Evolutionary conservation across 1,140 invertebrate species (phyloP).

Genomic region (Drosophila pallidifrons): DNA sequence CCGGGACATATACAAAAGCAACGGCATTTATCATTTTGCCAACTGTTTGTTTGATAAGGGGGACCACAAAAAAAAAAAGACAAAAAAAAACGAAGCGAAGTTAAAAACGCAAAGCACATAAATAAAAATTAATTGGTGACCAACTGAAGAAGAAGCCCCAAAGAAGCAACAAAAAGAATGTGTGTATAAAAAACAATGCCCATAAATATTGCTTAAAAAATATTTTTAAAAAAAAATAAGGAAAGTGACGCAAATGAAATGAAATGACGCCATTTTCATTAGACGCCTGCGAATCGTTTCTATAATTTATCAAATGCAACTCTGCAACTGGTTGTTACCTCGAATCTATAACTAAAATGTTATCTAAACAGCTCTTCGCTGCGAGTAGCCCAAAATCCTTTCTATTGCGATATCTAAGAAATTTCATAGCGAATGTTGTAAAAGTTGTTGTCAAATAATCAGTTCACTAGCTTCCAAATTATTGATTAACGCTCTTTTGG

Average conservation of each 20-base stretch:
- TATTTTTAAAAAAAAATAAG: conserved; percentile 47
- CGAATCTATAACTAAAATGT: too few relatives aligned
- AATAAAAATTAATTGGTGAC: conserved; percentile 71
- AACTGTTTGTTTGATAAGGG: conserved; percentile 84
- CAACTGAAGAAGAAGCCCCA: conserved; percentile 36
- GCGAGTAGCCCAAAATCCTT: too few relatives aligned
- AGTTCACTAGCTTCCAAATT: too few relatives aligned
- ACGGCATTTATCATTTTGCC: conserved; percentile 81
- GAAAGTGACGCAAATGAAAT: conserved; percentile 48
- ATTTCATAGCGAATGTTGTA: too few relatives aligned
- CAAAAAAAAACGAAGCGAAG: conserved; percentile 36
- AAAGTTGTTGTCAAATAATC: too few relatives aligned
- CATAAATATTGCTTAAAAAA: conserved; percentile 80
- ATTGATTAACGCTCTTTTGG: too few relatives aligned
- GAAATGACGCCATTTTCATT: conserved; percentile 8
- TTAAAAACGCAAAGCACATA: conserved; percentile 53
- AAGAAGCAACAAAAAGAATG: conserved; percentile 11
- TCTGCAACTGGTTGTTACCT: conserved; percentile 16
- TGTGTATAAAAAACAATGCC: conserved; percentile 19
- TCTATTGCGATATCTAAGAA: too few relatives aligned
- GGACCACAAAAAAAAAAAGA: neutral
- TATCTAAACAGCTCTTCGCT: too few relatives aligned
- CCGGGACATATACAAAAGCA: conserved; percentile 47
- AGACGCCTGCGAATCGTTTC: neutral
- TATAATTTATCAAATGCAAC: neutral